Conservation (phyloP, 92 coral and sea anemone genomes). For the Porites divaricata region DNA sequence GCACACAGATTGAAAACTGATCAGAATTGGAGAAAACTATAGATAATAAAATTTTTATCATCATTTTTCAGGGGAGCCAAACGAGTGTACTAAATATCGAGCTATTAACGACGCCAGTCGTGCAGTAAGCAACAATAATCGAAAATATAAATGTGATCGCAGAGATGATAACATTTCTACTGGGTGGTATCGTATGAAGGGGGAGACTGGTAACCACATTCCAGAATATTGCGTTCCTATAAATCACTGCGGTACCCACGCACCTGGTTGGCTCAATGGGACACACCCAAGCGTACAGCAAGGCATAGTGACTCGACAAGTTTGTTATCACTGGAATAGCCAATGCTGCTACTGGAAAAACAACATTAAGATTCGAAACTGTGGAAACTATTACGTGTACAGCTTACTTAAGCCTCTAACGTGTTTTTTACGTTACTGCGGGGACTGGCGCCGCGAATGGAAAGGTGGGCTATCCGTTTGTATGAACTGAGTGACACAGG, state of each 20-base stretch:
- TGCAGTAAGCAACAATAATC: not conserved
- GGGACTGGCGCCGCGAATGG: not conserved
- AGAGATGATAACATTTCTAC: not conserved
- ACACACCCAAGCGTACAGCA: constrained; percentile 54
- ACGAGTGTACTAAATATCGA: not conserved
- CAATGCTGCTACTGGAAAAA: constrained; percentile 51
- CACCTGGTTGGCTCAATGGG: constrained; percentile 70
- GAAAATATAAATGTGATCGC: not conserved
- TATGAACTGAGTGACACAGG: no score
- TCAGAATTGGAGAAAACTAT: no score
- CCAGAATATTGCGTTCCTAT: constrained; percentile 43
- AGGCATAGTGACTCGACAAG: constrained; percentile 52
- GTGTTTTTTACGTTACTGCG: not conserved
- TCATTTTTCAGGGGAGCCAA: not conserved
- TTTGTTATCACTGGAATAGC: constrained; percentile 55
- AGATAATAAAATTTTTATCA: no score
- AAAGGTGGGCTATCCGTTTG: no score
- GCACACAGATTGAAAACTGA: no score
- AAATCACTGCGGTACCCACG: constrained; percentile 66
- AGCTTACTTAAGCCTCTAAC: not conserved
- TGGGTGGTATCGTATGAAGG: constrained; percentile 64
- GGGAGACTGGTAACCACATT: constrained; percentile 57
- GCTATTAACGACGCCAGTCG: not conserved
- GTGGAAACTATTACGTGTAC: constrained; percentile 63
- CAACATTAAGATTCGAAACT: constrained; percentile 50